These are phyloP conservation scores for Lycia hirtaria DNA, from an alignment of 2,888 invertebrate species.

Conservation along the genomic window DNA sequence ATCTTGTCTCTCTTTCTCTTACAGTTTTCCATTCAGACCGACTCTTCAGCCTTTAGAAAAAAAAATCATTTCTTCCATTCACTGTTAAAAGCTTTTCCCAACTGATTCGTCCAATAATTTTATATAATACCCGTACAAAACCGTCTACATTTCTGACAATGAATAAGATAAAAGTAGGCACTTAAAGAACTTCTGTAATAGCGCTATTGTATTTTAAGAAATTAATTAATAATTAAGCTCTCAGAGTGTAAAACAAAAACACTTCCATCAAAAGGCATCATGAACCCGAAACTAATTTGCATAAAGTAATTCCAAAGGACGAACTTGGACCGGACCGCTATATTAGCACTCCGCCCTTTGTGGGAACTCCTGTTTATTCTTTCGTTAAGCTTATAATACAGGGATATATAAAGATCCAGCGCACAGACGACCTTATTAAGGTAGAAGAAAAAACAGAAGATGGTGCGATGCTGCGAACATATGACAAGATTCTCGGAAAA, in stretches of 20 bases:
- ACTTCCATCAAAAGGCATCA: constrained; percentile 51
- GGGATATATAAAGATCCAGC: constrained; percentile 20
- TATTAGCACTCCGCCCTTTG: constrained; percentile 50
- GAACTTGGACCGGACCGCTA: constrained; percentile 45
- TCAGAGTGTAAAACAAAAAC: constrained; percentile 44
- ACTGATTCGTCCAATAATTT: not conserved
- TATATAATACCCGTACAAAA: not conserved
- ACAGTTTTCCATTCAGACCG: no score
- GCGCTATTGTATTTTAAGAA: constrained; percentile 8
- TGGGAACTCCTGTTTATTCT: constrained; percentile 39
- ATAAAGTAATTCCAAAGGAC: constrained; percentile 48
- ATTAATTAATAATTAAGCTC: constrained; percentile 31
- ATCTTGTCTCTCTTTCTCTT: no score
- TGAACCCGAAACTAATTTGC: constrained; percentile 54
- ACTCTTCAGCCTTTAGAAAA: no score
- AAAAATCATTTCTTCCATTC: not conserved
- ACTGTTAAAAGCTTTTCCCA: not conserved
- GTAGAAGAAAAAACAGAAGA: constrained; percentile 14
- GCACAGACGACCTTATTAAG: constrained; percentile 21
- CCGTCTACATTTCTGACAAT: not conserved
- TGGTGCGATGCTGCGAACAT: not conserved
- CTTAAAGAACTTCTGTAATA: not conserved
- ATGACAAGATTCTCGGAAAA: not conserved
- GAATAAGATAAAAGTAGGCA: not conserved
- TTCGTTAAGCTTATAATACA: constrained; percentile 29